Evolutionary conservation across 37 sponge, comb jelly and placozoan species (phyloP).

Genomic region (Haliclona indistincta): DNA sequence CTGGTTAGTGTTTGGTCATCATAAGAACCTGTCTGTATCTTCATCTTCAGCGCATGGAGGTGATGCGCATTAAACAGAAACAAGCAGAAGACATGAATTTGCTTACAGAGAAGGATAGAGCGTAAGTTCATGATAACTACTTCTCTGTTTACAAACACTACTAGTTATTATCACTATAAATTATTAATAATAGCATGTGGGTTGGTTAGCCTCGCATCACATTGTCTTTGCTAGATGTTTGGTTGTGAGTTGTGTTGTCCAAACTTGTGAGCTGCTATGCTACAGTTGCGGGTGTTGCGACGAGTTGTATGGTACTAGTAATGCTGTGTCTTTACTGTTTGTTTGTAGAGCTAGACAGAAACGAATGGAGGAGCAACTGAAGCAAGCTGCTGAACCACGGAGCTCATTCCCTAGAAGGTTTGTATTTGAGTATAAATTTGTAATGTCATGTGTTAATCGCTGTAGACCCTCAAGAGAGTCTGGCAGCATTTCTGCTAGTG

Average conservation of each 20-base stretch:
- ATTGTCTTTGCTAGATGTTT: no score
- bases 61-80: slow-evolving; percentile 48
- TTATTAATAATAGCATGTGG: no score
- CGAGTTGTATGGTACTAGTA: no score
- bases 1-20: slow-evolving; percentile 38
- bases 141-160: no score
- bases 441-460: no score
- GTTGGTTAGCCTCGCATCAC: no score
- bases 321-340: neutral
- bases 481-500: no score
- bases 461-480: no score
- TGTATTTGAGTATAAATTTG: no score
- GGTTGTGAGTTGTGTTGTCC: no score
- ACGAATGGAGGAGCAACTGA: slow-evolving; percentile 42
- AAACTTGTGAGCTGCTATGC: neutral
- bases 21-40: neutral
- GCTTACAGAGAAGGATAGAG: slow-evolving; percentile 26
- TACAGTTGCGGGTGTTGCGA: neutral
- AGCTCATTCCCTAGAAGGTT: neutral
- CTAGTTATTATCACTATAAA: no score
- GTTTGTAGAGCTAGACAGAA: slow-evolving; percentile 33
- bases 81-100: slow-evolving; percentile 58
- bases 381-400: slow-evolving; percentile 25
- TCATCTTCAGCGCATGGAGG: slow-evolving; percentile 29
- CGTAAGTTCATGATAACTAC: no score